These are phyloP conservation scores for Hirundichthys speculiger DNA, from an alignment of 2,113 vertebrate genomes.

Conservation along the genomic window DNA sequence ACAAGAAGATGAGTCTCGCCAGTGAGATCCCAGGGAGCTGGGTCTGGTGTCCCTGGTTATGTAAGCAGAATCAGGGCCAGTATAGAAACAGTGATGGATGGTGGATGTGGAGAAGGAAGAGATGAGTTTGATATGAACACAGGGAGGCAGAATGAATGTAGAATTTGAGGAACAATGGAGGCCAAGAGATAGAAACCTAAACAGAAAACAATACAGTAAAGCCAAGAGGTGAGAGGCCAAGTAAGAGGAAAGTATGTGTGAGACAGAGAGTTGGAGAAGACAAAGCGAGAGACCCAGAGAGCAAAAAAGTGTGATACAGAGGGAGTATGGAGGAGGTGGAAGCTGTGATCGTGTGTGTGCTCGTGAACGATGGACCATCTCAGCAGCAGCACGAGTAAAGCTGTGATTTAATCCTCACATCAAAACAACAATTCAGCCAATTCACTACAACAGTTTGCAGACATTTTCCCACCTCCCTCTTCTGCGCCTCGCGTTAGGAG, in stretches of 20 bases:
- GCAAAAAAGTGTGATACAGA: constrained; percentile 46
- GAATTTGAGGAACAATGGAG: constrained; percentile 28
- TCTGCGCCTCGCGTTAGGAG: background rate
- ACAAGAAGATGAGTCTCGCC: constrained; percentile 4
- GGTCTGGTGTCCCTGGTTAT: constrained; percentile 49
- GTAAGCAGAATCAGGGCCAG: constrained; percentile 43
- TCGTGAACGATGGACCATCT: constrained; percentile 48
- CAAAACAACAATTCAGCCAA: constrained; percentile 72
- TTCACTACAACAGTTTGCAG: constrained; percentile 76
- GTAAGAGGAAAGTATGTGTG: constrained; percentile 37
- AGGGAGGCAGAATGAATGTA: constrained; percentile 40
- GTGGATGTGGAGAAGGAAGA: constrained; percentile 37
- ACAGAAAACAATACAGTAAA: constrained; percentile 36
- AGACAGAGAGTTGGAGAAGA: constrained; percentile 51
- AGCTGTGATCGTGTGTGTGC: constrained; percentile 46
- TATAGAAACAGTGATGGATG: constrained; percentile 31
- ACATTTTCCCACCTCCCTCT: constrained; percentile 55
- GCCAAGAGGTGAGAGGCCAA: constrained; percentile 54
- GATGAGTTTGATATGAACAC: constrained; percentile 49
- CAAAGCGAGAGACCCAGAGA: constrained; percentile 38
- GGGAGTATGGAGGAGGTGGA: constrained; percentile 54
- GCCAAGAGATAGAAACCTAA: constrained; percentile 11
- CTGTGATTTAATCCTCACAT: constrained; percentile 71
- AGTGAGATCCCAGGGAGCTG: constrained; percentile 22
- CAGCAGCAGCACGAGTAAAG: constrained; percentile 64